Conservation (phyloP, 35 echinoderm and acorn worm genomes). For the Heliocidaris tuberculata region DNA sequence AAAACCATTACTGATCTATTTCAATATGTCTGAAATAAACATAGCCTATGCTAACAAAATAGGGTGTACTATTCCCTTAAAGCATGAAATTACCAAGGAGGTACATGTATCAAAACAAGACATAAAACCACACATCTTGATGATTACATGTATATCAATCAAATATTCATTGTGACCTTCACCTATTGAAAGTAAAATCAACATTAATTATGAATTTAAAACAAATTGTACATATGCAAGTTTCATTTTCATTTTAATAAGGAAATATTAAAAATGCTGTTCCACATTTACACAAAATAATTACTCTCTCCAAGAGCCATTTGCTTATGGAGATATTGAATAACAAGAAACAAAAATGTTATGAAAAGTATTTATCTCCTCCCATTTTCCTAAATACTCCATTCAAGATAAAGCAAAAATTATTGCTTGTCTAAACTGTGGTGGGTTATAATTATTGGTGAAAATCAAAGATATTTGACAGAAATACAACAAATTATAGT, state of each 20-base stretch:
- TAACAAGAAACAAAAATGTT: too few relatives aligned
- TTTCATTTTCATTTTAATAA: not conserved
- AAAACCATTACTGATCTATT: too few relatives aligned
- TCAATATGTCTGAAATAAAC: too few relatives aligned
- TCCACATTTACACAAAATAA: not conserved
- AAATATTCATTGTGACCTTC: not conserved
- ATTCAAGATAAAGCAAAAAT: too few relatives aligned
- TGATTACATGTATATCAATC: not conserved
- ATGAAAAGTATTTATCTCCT: too few relatives aligned
- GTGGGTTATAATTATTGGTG: too few relatives aligned
- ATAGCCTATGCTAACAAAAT: too few relatives aligned
- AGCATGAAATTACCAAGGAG: not conserved
- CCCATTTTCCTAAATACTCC: too few relatives aligned
- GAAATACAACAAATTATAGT: too few relatives aligned
- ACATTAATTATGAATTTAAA: not conserved
- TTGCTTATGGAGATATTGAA: not conserved
- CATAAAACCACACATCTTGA: not conserved
- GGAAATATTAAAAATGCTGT: not conserved
- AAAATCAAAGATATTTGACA: too few relatives aligned
- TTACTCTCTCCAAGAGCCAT: not conserved
- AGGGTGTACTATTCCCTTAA: not conserved
- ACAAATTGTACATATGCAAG: not conserved
- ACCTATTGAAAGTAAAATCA: not conserved
- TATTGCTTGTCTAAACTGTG: too few relatives aligned
- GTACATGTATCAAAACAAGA: not conserved